Conservation (phyloP, 2,888 invertebrate species). For the Spodoptera exigua region DNA sequence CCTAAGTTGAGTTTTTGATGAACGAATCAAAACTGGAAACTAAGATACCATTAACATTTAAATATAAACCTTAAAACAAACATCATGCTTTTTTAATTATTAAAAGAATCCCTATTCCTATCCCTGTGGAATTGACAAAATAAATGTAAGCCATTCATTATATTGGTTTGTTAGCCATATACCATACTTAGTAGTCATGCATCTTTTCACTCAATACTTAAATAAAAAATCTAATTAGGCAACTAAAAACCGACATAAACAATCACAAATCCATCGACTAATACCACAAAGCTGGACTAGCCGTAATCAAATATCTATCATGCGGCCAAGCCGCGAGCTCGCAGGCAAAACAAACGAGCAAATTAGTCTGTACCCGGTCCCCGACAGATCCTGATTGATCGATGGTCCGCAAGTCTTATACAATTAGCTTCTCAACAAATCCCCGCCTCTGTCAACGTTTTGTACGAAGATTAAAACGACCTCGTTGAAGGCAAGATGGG, state of each 20-base stretch:
- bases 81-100: too few relatives aligned
- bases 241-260: slow-evolving; percentile 13
- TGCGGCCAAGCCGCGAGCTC: slow-evolving; percentile 76
- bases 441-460: slow-evolving; percentile 66
- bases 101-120: too few relatives aligned
- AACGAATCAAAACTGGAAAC: too few relatives aligned
- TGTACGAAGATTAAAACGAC: slow-evolving; percentile 57
- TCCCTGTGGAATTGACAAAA: too few relatives aligned
- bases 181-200: too few relatives aligned
- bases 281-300: slow-evolving; percentile 53
- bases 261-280: slow-evolving; percentile 58
- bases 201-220: too few relatives aligned
- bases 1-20: too few relatives aligned
- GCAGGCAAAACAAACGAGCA: slow-evolving; percentile 86
- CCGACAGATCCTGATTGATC: slow-evolving; percentile 87
- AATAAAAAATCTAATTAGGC: slow-evolving; percentile 18
- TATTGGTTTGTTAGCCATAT: too few relatives aligned
- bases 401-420: slow-evolving; percentile 79
- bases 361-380: slow-evolving; percentile 81
- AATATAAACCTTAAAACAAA: too few relatives aligned
- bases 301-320: slow-evolving; percentile 71
- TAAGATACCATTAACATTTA: too few relatives aligned
- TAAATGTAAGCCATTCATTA: too few relatives aligned
- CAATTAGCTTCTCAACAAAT: slow-evolving; percentile 82
- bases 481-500: slow-evolving; percentile 45